Evolutionary conservation across 1,140 invertebrate species (phyloP).

Genomic region (Solenopsis invicta): DNA sequence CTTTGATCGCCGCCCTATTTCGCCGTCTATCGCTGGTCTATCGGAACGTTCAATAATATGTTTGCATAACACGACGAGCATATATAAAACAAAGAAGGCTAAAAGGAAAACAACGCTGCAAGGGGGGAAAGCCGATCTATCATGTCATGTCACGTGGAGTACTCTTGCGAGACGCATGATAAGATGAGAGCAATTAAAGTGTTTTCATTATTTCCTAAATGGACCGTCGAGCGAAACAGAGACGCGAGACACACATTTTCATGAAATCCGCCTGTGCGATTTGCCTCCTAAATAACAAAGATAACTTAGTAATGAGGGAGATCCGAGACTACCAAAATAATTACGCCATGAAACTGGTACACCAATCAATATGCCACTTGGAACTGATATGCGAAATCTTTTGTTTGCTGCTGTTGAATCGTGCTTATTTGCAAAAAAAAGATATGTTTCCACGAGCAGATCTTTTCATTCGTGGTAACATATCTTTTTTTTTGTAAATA

Average conservation of each 20-base stretch:
- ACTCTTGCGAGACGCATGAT: conserved; percentile 35
- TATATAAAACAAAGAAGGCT: conserved; percentile 37
- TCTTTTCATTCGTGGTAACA: too few species aligned
- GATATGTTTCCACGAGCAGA: not conserved
- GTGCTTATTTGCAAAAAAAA: too few species aligned
- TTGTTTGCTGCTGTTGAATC: not conserved
- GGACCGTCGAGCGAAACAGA: not conserved
- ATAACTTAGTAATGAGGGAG: not conserved
- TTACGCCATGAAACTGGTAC: not conserved
- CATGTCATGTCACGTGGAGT: conserved; percentile 36
- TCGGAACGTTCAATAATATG: conserved; percentile 64
- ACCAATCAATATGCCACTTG: not conserved
- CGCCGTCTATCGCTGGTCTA: conserved; percentile 23
- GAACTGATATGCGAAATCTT: conserved; percentile 16
- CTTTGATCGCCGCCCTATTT: conserved; percentile 30
- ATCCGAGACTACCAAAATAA: not conserved
- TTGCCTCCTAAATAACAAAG: not conserved
- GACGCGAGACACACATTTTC: not conserved
- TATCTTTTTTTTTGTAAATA: not conserved
- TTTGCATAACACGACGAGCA: conserved; percentile 51
- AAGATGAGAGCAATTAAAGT: conserved; percentile 70
- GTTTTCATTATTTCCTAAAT: conserved; percentile 60
- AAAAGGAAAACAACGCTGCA: conserved; percentile 1
- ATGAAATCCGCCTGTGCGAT: not conserved
- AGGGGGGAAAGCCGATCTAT: conserved; percentile 27